Conservation (phyloP, 2,113 vertebrate genomes). For the Gymnobelideus leadbeateri region DNA sequence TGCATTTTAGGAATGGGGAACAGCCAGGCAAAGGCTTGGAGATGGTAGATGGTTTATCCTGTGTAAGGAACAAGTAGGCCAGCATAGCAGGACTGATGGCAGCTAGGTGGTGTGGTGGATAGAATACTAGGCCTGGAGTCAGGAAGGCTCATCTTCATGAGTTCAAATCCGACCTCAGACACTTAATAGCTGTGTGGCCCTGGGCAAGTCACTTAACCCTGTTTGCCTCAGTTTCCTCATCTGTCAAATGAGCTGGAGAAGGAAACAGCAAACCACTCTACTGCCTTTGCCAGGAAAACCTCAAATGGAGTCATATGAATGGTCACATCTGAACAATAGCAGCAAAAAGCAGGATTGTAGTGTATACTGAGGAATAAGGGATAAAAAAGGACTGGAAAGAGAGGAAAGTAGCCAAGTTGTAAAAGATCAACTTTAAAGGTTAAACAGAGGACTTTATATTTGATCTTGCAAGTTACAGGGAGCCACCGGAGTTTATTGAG, state of each 20-base stretch:
- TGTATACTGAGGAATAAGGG: neutral
- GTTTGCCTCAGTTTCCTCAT: neutral
- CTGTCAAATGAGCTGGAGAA: neutral
- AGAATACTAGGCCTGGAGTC: neutral
- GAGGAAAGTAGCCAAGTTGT: neutral
- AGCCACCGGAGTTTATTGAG: neutral
- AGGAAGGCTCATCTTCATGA: neutral
- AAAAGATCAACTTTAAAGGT: neutral
- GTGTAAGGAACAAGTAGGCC: neutral
- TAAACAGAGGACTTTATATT: neutral
- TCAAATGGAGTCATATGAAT: neutral
- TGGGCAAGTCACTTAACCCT: neutral
- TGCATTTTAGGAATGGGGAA: neutral
- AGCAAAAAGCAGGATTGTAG: neutral
- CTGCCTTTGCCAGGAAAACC: neutral
- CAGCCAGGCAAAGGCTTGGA: neutral
- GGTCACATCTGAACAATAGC: neutral
- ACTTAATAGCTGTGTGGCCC: neutral
- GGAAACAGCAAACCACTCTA: neutral
- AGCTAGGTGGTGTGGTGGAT: neutral
- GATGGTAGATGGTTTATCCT: neutral
- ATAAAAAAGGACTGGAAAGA: neutral
- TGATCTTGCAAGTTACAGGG: neutral
- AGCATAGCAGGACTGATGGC: neutral
- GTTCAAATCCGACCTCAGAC: neutral